These are phyloP conservation scores for Nothocercus nigrocapillus DNA, from an alignment of 2,113 vertebrate species.

Conservation along the genomic window DNA sequence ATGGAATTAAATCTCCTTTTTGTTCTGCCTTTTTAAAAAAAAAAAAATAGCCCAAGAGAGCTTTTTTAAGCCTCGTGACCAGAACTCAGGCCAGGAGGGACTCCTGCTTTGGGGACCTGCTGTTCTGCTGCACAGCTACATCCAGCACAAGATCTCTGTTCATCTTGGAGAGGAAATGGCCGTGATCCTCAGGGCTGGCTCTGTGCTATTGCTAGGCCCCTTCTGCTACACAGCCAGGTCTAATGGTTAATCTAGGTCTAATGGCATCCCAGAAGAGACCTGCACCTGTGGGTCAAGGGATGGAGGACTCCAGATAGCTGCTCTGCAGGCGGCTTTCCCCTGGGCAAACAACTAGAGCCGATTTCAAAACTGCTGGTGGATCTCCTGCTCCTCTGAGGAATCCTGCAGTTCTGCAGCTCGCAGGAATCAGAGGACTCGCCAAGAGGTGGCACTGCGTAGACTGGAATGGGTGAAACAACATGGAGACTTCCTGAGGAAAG, in stretches of 20 bases:
- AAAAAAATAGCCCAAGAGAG: not conserved
- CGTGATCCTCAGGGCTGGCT: not conserved
- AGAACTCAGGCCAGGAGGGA: not conserved
- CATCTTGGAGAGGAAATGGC: not conserved
- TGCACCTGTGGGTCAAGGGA: accelerated
- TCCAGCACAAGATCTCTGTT: not conserved
- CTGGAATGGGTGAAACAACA: not conserved
- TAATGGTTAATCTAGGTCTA: accelerated
- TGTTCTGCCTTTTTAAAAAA: not conserved
- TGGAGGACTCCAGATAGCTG: not conserved
- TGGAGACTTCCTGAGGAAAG: not conserved
- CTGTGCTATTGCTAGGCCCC: accelerated
- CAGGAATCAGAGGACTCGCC: not conserved
- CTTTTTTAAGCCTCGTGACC: not conserved
- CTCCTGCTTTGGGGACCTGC: not conserved
- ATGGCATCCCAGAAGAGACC: not conserved
- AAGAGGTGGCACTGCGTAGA: conserved; percentile 9
- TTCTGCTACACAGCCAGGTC: accelerated
- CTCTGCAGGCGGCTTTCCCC: not conserved
- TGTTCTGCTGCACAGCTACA: not conserved
- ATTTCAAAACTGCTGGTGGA: not conserved
- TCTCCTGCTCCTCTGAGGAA: not conserved
- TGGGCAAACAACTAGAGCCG: accelerated
- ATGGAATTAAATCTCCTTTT: not conserved
- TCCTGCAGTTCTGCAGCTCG: not conserved